phyloP scores from a whole-genome alignment of 2,113 vertebrate species.

The Nipponia nippon region DNA sequence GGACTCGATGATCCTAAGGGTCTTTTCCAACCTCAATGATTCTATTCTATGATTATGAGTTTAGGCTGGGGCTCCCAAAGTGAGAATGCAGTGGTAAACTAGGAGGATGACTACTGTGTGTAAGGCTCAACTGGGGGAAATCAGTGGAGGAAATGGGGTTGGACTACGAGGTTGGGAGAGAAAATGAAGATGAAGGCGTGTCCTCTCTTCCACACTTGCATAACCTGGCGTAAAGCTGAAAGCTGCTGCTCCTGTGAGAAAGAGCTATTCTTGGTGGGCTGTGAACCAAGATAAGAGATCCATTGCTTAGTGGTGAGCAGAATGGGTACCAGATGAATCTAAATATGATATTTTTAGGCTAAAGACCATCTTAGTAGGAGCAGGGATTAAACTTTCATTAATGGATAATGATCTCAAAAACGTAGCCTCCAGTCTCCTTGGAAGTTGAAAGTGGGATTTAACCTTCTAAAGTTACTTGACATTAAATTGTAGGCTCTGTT shows the following conservation, averaged over 20 bases:
- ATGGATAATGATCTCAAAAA: background rate
- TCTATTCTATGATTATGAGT: background rate
- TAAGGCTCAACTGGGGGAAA: background rate
- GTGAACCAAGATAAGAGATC: background rate
- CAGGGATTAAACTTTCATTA: background rate
- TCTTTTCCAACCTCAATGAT: background rate
- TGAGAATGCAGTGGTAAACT: background rate
- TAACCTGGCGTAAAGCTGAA: background rate
- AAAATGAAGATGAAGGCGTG: background rate
- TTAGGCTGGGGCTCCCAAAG: background rate
- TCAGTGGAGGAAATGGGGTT: background rate
- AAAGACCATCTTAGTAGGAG: background rate
- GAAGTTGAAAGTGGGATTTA: background rate
- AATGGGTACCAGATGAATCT: background rate
- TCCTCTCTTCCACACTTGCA: rapidly evolving
- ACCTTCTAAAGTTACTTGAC: background rate
- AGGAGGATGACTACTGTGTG: background rate
- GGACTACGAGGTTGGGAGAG: background rate
- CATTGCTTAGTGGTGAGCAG: background rate
- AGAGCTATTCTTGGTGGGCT: background rate
- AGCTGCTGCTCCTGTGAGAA: background rate
- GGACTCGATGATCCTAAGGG: background rate
- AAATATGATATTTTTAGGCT: background rate
- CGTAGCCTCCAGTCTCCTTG: background rate
- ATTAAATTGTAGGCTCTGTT: background rate